A percentile compares a stretch with the other conserved stretches of the same genome.
Conservation (phyloP, 2,797 vertebrate species). For the Esox masquinongy region DNA sequence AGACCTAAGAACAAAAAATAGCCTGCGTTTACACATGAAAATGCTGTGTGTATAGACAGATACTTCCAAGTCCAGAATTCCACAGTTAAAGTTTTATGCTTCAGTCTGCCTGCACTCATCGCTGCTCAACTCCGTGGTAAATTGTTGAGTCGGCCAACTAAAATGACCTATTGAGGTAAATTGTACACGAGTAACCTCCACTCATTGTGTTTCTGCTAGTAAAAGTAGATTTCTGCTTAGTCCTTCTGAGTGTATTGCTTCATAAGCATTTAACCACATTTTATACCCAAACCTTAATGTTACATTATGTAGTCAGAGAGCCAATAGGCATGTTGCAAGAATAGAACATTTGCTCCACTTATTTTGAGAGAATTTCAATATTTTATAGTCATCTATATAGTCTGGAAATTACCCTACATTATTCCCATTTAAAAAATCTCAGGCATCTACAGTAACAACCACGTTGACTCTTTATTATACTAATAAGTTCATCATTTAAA, state of each 20-base stretch:
- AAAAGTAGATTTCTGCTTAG: too few species aligned
- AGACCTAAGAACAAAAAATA: too few species aligned
- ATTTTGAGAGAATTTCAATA: conserved; percentile 33
- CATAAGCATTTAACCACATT: not conserved
- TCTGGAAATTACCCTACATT: conserved; percentile 30
- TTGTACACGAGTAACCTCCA: too few species aligned
- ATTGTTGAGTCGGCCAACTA: too few species aligned
- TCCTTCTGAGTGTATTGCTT: not conserved
- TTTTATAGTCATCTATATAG: conserved; percentile 40
- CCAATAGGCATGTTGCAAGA: conserved; percentile 28
- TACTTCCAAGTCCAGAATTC: too few species aligned
- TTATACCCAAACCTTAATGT: not conserved
- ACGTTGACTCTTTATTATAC: not conserved
- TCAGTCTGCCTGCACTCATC: too few species aligned
- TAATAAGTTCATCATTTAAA: not conserved
- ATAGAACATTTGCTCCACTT: conserved; percentile 24
- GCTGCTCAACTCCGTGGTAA: too few species aligned
- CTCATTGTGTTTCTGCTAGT: too few species aligned
- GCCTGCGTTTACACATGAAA: too few species aligned
- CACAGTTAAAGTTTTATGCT: too few species aligned
- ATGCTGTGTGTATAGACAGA: too few species aligned
- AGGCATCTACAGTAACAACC: not conserved
- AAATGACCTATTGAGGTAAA: too few species aligned
- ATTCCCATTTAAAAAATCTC: conserved; percentile 22
- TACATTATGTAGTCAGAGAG: conserved; percentile 16